phyloP scores from a whole-genome alignment of 2,113 vertebrate genomes.

The Pogonocichla stellata region DNA sequence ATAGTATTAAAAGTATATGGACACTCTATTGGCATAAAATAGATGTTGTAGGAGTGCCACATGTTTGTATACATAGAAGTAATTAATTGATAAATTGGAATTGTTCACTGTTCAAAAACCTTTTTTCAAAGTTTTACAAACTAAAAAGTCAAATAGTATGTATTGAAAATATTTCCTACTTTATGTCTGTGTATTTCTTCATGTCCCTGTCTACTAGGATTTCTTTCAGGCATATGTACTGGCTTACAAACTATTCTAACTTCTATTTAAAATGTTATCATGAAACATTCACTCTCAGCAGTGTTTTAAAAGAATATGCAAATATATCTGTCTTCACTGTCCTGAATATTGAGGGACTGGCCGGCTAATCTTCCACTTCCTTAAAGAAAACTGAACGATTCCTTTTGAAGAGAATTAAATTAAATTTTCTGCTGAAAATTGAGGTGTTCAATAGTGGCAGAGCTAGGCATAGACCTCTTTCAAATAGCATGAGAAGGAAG shows the following conservation, averaged over 20 bases:
- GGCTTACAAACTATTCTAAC: neutral
- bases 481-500: neutral
- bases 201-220: neutral
- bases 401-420: neutral
- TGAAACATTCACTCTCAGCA: neutral
- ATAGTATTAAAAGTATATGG: neutral
- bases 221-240: neutral
- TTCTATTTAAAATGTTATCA: neutral
- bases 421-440: constrained; percentile 12
- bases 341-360: neutral
- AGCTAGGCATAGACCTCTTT: neutral
- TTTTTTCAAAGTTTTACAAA: neutral
- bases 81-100: neutral
- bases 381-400: neutral
- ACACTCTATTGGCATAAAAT: neutral
- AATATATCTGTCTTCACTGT: neutral
- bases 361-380: neutral
- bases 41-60: neutral
- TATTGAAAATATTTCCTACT: neutral
- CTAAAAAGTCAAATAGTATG: neutral
- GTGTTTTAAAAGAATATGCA: constrained; percentile 16
- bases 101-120: neutral
- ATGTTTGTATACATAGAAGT: neutral
- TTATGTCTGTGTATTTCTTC: neutral
- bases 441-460: neutral